phyloP scores from a whole-genome alignment of 2,888 invertebrate species.

The Acrobasis suavella region DNA sequence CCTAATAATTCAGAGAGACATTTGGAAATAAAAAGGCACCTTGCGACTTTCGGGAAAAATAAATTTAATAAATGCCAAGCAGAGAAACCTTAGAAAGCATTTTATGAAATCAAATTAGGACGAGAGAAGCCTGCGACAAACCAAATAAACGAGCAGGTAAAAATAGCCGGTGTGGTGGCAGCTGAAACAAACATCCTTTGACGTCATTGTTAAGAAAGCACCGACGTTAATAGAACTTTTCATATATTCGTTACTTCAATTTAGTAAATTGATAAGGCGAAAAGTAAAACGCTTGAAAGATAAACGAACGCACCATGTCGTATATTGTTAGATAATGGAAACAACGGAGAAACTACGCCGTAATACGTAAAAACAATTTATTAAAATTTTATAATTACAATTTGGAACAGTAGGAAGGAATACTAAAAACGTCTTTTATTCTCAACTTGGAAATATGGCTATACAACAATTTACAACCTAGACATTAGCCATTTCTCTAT shows the following conservation, averaged over 20 bases:
- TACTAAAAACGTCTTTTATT: too few relatives aligned
- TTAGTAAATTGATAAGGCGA: too few relatives aligned
- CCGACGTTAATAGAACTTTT: slow-evolving; percentile 6
- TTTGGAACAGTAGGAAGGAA: too few relatives aligned
- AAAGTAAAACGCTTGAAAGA: too few relatives aligned
- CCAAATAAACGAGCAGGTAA: slow-evolving; percentile 39
- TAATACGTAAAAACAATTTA: too few relatives aligned
- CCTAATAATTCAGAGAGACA: neutral
- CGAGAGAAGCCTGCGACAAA: slow-evolving; percentile 38
- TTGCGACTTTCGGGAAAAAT: neutral
- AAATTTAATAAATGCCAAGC: neutral
- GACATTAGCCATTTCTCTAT: too few relatives aligned
- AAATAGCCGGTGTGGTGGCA: slow-evolving; percentile 41
- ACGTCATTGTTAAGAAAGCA: slow-evolving; percentile 46
- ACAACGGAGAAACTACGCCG: too few relatives aligned
- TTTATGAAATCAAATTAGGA: slow-evolving; percentile 18
- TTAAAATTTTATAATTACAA: too few relatives aligned
- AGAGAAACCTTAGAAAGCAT: neutral
- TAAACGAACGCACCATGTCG: too few relatives aligned
- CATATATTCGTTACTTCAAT: neutral
- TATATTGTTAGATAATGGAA: too few relatives aligned
- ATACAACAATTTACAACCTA: too few relatives aligned
- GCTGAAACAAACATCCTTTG: slow-evolving; percentile 53
- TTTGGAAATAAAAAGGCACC: slow-evolving; percentile 1
- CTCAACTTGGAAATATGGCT: too few relatives aligned